Conservation (phyloP, 2,797 vertebrate genomes). For the Thunnus albacares region DNA sequence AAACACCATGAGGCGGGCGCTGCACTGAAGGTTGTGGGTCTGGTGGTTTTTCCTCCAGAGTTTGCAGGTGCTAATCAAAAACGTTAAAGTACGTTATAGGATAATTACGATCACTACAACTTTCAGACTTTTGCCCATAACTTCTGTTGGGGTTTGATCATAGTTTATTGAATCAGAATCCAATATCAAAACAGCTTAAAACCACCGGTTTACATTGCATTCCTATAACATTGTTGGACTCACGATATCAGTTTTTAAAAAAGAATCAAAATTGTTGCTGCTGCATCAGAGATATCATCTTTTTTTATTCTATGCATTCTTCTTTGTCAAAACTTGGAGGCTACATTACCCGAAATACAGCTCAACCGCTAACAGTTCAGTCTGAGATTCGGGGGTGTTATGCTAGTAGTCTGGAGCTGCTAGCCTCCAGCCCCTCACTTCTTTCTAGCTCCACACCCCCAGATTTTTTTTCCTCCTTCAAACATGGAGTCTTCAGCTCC, state of each 20-base stretch:
- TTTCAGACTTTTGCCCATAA: not conserved
- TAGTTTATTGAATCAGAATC: not conserved
- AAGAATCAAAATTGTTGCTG: no score
- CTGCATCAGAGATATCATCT: no score
- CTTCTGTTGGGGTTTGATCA: not conserved
- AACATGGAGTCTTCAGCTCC: not conserved
- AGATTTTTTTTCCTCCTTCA: not conserved
- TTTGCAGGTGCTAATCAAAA: not conserved
- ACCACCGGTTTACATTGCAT: no score
- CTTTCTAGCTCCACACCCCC: not conserved
- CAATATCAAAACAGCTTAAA: not conserved
- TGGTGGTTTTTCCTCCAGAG: not conserved
- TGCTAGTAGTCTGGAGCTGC: not conserved
- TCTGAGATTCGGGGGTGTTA: not conserved
- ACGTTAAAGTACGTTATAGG: constrained; percentile 3
- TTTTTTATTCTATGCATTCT: no score
- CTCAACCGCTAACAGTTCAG: not conserved
- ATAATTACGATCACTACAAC: not conserved
- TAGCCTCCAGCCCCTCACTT: not conserved
- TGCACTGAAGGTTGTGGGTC: not conserved
- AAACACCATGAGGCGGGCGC: constrained; percentile 2
- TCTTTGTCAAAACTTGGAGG: no score
- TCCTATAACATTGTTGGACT: no score
- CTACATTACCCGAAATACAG: no score
- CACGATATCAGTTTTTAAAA: no score